Conservation (phyloP, 2,888 invertebrate species). For the Erannis defoliaria region DNA sequence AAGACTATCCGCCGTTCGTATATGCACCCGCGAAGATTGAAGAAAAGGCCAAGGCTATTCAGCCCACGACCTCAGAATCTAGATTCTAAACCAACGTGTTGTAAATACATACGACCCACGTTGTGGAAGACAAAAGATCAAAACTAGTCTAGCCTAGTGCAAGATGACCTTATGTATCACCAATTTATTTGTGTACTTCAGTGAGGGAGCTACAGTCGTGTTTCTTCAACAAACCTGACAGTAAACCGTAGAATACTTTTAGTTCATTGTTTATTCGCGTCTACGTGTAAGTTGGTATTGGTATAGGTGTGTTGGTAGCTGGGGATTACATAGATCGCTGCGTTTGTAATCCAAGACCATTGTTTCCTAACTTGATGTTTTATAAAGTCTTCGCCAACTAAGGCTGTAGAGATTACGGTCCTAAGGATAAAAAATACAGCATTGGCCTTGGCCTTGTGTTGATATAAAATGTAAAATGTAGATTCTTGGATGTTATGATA, state of each 20-base stretch:
- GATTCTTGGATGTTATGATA: too few relatives aligned
- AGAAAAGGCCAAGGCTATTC: constrained; percentile 5
- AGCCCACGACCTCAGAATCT: constrained; percentile 6
- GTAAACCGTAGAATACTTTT: background rate
- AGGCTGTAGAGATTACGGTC: too few relatives aligned
- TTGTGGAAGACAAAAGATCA: constrained; percentile 9
- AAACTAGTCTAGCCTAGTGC: constrained; percentile 1
- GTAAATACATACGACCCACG: constrained; percentile 6
- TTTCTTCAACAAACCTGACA: background rate
- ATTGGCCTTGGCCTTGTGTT: too few relatives aligned
- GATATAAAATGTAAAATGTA: too few relatives aligned
- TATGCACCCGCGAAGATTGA: background rate
- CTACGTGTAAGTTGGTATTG: background rate
- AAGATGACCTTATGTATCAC: background rate
- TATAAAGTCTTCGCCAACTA: background rate
- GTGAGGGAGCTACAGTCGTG: background rate
- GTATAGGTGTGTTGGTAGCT: background rate
- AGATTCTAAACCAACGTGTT: background rate
- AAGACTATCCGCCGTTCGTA: background rate
- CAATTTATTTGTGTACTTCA: background rate
- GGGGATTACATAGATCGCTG: background rate
- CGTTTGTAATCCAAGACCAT: background rate
- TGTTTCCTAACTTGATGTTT: constrained; percentile 2
- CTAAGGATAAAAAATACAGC: too few relatives aligned
- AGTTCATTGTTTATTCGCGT: background rate